Evolutionary conservation across 2,888 invertebrate genomes (phyloP).

Genomic region (Eupithecia pulchellata): DNA sequence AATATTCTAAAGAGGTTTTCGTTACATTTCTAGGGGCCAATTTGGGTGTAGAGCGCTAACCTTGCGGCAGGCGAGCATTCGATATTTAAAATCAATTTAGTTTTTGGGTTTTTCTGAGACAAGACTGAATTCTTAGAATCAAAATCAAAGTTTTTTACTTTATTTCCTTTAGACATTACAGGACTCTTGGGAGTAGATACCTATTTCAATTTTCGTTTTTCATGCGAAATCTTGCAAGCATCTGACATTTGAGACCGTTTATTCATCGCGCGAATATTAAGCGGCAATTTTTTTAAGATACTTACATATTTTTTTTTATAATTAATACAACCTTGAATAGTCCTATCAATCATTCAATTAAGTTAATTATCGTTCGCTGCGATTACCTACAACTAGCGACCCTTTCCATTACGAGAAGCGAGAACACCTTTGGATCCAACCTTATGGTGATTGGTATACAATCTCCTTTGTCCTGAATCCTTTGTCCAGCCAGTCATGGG

Average conservation of each 20-base stretch:
- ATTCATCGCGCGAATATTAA: not conserved
- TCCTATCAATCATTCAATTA: not conserved
- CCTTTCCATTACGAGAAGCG: not conserved
- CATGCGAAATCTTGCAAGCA: not conserved
- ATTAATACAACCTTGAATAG: not conserved
- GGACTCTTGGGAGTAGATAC: no score
- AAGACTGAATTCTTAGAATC: not conserved
- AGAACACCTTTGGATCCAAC: not conserved
- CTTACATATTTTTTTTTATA: no score
- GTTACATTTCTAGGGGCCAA: not conserved
- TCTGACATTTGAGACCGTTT: not conserved
- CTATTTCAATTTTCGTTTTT: no score
- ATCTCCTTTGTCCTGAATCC: slow-evolving; percentile 21
- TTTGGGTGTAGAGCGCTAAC: not conserved
- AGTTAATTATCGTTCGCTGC: not conserved
- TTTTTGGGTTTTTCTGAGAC: not conserved
- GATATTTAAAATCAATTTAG: not conserved
- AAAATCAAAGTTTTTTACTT: no score
- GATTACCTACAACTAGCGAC: not conserved
- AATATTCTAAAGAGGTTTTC: slow-evolving; percentile 9
- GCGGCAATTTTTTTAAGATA: no score
- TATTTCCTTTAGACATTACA: no score
- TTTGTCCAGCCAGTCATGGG: slow-evolving; percentile 7
- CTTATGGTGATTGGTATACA: slow-evolving; percentile 23
- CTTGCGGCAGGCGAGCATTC: not conserved